Conservation (phyloP, 2,113 vertebrate species). For the Zingel zingel region DNA sequence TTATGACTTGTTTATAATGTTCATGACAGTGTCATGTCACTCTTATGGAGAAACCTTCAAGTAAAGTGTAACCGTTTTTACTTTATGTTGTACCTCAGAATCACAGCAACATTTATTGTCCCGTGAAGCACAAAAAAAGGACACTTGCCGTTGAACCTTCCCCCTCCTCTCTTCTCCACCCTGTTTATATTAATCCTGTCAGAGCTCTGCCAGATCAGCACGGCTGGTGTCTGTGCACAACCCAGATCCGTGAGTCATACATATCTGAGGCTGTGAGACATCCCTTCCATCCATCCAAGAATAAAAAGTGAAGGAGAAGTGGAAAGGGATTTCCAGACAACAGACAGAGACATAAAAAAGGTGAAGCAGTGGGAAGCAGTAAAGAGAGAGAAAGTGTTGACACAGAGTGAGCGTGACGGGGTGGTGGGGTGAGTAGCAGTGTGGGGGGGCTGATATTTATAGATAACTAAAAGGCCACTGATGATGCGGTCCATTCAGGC, state of each 20-base stretch:
- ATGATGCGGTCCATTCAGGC: constrained; percentile 51
- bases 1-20: too few relatives aligned
- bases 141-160: neutral
- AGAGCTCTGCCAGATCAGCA: constrained; percentile 48
- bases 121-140: neutral
- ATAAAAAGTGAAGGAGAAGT: neutral
- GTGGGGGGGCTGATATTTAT: constrained; percentile 69
- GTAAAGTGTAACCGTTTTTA: neutral
- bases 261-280: constrained; percentile 31
- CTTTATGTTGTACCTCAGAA: neutral
- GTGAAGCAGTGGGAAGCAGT: neutral
- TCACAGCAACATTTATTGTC: too few relatives aligned
- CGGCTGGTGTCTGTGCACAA: constrained; percentile 7
- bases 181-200: constrained; percentile 18
- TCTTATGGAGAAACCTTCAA: too few relatives aligned
- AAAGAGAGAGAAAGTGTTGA: constrained; percentile 22
- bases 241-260: constrained; percentile 55
- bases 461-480: constrained; percentile 80
- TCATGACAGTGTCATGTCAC: too few relatives aligned
- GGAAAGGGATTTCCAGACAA: constrained; percentile 29
- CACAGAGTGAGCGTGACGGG: constrained; percentile 31
- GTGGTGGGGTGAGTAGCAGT: neutral
- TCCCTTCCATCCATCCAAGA: neutral
- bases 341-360: neutral
- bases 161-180: neutral